phyloP scores from a whole-genome alignment of 2,113 vertebrate genomes.

The Entosphenus tridentatus region DNA sequence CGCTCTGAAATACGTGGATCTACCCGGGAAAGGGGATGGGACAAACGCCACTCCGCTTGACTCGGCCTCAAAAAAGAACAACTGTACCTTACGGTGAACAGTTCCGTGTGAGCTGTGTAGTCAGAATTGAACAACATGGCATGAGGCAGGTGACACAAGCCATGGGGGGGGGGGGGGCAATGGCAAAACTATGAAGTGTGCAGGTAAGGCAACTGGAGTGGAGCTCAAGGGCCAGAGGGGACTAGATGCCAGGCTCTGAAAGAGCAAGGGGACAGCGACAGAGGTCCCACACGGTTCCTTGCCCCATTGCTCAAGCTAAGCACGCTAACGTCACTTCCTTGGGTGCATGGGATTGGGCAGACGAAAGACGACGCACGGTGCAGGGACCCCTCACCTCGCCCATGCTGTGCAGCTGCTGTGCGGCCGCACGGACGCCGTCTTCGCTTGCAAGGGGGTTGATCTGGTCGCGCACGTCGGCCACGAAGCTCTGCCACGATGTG shows the following conservation, averaged over 20 bases:
- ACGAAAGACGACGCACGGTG: neutral
- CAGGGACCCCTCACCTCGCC: constrained; percentile 42
- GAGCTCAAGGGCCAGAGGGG: neutral
- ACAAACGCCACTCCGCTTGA: constrained; percentile 1
- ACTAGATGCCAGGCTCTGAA: neutral
- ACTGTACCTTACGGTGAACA: neutral
- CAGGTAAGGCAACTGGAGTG: neutral
- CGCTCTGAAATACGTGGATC: constrained; percentile 97
- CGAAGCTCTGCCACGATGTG: constrained; percentile 78
- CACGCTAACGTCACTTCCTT: too few relatives aligned
- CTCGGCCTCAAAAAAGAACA: constrained; percentile 5
- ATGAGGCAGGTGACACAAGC: neutral
- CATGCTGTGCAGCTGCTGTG: constrained; percentile 66
- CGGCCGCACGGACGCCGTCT: constrained; percentile 46
- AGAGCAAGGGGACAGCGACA: neutral
- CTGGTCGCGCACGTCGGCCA: constrained; percentile 68
- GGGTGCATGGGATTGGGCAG: too few relatives aligned
- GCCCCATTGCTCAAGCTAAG: too few relatives aligned
- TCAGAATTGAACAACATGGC: neutral
- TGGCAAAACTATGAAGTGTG: too few relatives aligned
- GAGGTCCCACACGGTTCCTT: too few relatives aligned
- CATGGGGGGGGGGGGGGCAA: neutral
- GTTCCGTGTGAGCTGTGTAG: neutral
- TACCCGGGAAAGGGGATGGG: constrained; percentile 16
- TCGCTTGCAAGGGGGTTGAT: constrained; percentile 80